Conservation (phyloP, 2,113 vertebrate species). For the Amphilophus citrinellus region DNA sequence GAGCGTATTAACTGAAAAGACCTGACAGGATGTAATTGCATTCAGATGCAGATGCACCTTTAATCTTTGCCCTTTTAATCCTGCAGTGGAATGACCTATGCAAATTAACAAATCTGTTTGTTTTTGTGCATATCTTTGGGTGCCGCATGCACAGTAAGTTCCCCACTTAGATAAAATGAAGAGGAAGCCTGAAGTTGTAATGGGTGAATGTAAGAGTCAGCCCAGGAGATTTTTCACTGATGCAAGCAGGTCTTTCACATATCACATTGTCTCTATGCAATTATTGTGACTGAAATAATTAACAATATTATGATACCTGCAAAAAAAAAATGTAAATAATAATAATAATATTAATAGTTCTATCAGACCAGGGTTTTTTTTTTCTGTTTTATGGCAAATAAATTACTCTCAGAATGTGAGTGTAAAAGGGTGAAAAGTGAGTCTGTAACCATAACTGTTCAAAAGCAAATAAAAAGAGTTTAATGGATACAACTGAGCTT, state of each 20-base stretch:
- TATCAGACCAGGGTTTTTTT: neutral
- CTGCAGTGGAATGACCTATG: constrained; percentile 39
- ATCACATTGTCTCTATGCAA: too few relatives aligned
- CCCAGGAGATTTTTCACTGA: neutral
- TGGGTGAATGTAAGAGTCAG: neutral
- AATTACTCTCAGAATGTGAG: neutral
- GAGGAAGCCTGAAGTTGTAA: neutral
- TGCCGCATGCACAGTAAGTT: constrained; percentile 3
- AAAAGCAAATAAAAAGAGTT: neutral
- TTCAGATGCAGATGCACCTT: constrained; percentile 54
- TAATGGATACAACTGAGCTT: neutral
- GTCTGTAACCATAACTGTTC: neutral
- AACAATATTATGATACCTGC: neutral
- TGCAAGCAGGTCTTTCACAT: neutral
- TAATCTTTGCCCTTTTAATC: constrained; percentile 64
- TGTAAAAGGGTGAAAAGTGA: neutral
- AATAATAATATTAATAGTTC: neutral
- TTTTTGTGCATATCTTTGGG: constrained; percentile 25
- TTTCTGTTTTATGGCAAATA: neutral
- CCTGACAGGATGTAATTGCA: constrained; percentile 52
- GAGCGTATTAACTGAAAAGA: constrained; percentile 49
- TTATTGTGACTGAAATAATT: neutral
- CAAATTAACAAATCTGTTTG: constrained; percentile 36
- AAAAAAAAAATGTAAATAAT: neutral
- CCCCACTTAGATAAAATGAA: constrained; percentile 7